These are phyloP conservation scores for Lordiphosa collinella DNA, from an alignment of 1,140 invertebrate genomes.

Conservation along the genomic window DNA sequence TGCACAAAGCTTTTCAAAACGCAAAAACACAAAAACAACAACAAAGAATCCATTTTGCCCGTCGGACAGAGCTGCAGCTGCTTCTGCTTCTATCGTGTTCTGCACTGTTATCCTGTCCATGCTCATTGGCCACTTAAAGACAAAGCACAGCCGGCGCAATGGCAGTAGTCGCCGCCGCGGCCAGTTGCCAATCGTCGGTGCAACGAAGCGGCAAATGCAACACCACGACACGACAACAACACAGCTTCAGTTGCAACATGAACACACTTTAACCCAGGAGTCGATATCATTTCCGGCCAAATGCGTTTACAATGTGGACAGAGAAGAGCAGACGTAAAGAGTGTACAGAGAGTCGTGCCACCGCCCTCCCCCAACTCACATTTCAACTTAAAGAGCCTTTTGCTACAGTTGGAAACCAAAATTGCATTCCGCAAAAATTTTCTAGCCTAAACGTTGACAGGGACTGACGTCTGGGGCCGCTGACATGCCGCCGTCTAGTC, in stretches of 20 bases:
- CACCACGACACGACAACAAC: conserved; percentile 58
- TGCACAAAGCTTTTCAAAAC: conserved; percentile 19
- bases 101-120: conserved; percentile 24
- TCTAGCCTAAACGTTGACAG: conserved; percentile 64
- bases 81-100: background rate
- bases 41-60: conserved; percentile 6
- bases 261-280: conserved; percentile 52
- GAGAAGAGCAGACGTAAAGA: too few relatives aligned
- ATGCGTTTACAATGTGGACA: conserved; percentile 58
- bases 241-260: conserved; percentile 43
- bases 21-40: background rate
- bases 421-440: conserved; percentile 50
- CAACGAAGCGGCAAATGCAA: conserved; percentile 70
- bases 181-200: conserved; percentile 62
- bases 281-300: conserved; percentile 70
- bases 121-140: conserved; percentile 68
- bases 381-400: too few relatives aligned
- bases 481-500: conserved; percentile 54
- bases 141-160: conserved; percentile 26
- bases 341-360: too few relatives aligned
- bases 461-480: conserved; percentile 48
- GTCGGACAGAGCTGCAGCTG: conserved; percentile 3
- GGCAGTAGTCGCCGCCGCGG: conserved; percentile 14
- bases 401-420: conserved; percentile 19
- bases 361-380: too few relatives aligned